A percentile compares a stretch with the other conserved stretches of the same genome.
These are phyloP conservation scores for Plutella xylostella DNA, from an alignment of 2,888 invertebrate genomes.

Conservation along the genomic window DNA sequence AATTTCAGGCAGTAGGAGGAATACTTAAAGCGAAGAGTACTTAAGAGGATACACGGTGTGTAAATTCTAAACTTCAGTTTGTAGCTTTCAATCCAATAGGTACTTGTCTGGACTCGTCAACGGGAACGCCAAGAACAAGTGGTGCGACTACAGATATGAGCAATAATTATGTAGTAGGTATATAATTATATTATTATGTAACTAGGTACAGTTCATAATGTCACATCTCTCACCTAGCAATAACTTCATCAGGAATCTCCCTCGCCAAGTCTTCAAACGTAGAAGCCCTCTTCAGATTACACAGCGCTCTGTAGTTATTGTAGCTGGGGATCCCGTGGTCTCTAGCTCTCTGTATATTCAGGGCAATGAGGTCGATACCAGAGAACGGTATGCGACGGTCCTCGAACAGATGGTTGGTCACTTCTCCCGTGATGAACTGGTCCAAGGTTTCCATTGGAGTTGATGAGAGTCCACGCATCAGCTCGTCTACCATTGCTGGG, in stretches of 20 bases:
- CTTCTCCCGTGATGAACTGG: conserved; percentile 94
- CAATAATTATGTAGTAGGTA: no score
- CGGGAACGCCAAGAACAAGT: no score
- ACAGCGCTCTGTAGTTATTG: conserved; percentile 90
- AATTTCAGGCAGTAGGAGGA: no score
- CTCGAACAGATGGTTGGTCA: conserved; percentile 95
- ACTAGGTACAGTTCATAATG: no score
- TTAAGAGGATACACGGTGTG: no score
- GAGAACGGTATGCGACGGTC: conserved; percentile 90
- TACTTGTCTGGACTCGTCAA: no score
- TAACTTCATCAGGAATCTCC: conserved; percentile 88
- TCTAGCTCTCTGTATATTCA: conserved; percentile 89
- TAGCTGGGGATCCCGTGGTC: conserved; percentile 92
- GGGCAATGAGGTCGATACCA: conserved; percentile 90
- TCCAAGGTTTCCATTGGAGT: conserved; percentile 94
- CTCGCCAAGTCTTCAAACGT: conserved; percentile 88
- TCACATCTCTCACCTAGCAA: conserved; percentile 71
- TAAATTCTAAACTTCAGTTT: no score
- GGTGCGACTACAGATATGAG: no score
- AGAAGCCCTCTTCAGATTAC: conserved; percentile 87
- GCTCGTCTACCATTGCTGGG: conserved; percentile 85
- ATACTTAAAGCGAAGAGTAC: no score
- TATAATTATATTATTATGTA: no score
- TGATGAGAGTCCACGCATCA: conserved; percentile 85
- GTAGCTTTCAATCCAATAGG: no score